phyloP scores from a whole-genome alignment of 1,140 invertebrate species.

The Drosophila ananassae region DNA sequence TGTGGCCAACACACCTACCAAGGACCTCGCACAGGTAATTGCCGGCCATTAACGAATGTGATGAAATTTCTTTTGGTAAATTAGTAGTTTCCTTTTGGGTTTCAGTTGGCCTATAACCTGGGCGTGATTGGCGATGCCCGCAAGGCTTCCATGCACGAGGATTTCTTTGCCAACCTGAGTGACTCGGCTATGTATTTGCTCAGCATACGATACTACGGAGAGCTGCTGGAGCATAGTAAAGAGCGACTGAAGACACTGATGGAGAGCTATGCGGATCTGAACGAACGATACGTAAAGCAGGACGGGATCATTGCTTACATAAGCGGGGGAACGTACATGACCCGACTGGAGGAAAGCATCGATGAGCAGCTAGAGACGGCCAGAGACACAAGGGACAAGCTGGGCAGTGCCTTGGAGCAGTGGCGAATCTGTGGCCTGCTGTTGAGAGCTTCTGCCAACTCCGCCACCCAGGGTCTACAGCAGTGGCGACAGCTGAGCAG shows the following conservation, averaged over 20 bases:
- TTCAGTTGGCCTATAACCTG: slow-evolving; percentile 73
- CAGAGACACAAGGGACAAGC: slow-evolving; percentile 75
- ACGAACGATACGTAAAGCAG: slow-evolving; percentile 76
- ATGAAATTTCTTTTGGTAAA: slow-evolving; percentile 7
- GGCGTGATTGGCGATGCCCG: slow-evolving; percentile 74
- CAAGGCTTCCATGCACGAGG: slow-evolving; percentile 83
- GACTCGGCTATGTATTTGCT: slow-evolving; percentile 74
- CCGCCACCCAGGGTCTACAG: slow-evolving; percentile 66
- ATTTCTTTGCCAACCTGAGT: slow-evolving; percentile 82
- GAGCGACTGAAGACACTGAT: slow-evolving; percentile 60
- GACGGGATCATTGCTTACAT: slow-evolving; percentile 82
- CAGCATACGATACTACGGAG: slow-evolving; percentile 69
- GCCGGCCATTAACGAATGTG: slow-evolving; percentile 23
- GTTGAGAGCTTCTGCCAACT: slow-evolving; percentile 67
- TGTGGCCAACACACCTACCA: slow-evolving; percentile 74
- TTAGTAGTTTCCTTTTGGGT: slow-evolving; percentile 3
- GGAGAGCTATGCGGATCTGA: slow-evolving; percentile 71
- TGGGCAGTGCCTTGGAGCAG: slow-evolving; percentile 78
- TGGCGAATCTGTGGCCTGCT: slow-evolving; percentile 80
- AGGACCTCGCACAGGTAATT: slow-evolving; percentile 78
- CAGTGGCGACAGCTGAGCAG: slow-evolving; percentile 65
- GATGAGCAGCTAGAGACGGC: slow-evolving; percentile 78
- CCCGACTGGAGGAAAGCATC: slow-evolving; percentile 72
- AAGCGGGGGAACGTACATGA: slow-evolving; percentile 80
- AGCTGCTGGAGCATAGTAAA: slow-evolving; percentile 74